Evolutionary conservation across 1,140 invertebrate genomes (phyloP), one percentile per base, ranked within the genome.

Genomic region (Drosophila sturtevanti): DNA sequence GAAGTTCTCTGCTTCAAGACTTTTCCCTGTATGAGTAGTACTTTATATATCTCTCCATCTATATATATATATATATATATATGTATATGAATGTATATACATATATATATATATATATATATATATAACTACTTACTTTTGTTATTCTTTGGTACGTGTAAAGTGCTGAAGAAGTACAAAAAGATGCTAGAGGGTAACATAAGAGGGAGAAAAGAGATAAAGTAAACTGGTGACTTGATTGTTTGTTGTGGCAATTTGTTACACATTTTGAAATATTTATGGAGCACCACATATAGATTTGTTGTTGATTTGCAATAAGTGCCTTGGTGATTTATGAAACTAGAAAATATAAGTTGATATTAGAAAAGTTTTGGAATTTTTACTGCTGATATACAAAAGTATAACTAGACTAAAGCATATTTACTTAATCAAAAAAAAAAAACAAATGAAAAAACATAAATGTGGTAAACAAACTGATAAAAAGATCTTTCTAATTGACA

Each of bases 181-280:
- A 54, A 27, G 52, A 22, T 68, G 62, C 66, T 66, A 35, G 44
- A 44, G 67, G 35, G 24, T 12, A 27, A 12, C 64, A 76, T 68
- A 67, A 68, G 68, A 62, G 18, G 27, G 16, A 59, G 60, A 38
- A 21, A 48, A 54, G 56, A 37, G 41, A 51, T 44, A 44, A 9
- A 44, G 41, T 44, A 44, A 60, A 22, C 70, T 44, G 48, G 22
- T 68, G 64, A 68, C 62, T 65, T 72, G 56, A 51, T 78, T 68
- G 63, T 78, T 78, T 72, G 48, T 63, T 63, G 52, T 68, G 27
- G 52, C 68, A 72, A 72, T 66, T 68, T 74, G 66, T 67, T 75
- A 44, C 63, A 75, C 63, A 63, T 70, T 70, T 75, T 63, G n/a
- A 68, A 76, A 80, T 54, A 80, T 76, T 76, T 67, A 65, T 51